These are phyloP conservation scores for Prenolepis imparis DNA, from an alignment of 2,888 invertebrate genomes.

Conservation along the genomic window DNA sequence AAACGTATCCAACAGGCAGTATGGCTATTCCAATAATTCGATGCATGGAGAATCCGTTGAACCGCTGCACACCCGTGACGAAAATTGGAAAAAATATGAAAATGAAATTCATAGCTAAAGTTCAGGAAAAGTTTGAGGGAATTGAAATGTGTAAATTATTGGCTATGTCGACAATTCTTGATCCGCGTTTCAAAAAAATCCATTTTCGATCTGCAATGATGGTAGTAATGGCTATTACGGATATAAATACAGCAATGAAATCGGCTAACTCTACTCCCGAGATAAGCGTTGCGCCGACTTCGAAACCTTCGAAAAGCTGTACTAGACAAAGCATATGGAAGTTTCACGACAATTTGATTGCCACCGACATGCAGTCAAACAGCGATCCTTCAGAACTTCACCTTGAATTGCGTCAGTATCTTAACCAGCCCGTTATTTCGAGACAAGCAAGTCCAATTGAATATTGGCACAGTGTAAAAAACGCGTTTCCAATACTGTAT, in stretches of 20 bases:
- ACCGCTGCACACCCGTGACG: not conserved
- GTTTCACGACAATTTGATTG: not conserved
- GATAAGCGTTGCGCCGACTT: not conserved
- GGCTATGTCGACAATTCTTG: not conserved
- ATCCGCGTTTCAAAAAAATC: not conserved
- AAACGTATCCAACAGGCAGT: not conserved
- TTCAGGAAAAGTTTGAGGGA: not conserved
- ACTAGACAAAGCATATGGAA: not conserved
- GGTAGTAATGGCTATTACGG: not conserved
- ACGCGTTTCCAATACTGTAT: not conserved
- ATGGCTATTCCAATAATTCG: not conserved
- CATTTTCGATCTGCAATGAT: not conserved
- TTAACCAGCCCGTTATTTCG: not conserved
- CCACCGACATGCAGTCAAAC: not conserved
- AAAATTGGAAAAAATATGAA: not conserved
- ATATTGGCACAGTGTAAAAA: not conserved
- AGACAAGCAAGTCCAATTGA: not conserved
- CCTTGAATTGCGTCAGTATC: not conserved
- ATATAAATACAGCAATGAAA: not conserved
- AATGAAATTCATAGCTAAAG: not conserved
- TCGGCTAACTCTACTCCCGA: not conserved
- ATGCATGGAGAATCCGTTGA: not conserved
- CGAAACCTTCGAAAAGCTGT: not conserved
- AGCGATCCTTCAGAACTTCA: not conserved
- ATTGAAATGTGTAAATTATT: not conserved